A percentile compares a stretch with the other conserved stretches of the same genome.
phyloP scores from a whole-genome alignment of 2,888 invertebrate species.

The Zaprionus lineosus region DNA sequence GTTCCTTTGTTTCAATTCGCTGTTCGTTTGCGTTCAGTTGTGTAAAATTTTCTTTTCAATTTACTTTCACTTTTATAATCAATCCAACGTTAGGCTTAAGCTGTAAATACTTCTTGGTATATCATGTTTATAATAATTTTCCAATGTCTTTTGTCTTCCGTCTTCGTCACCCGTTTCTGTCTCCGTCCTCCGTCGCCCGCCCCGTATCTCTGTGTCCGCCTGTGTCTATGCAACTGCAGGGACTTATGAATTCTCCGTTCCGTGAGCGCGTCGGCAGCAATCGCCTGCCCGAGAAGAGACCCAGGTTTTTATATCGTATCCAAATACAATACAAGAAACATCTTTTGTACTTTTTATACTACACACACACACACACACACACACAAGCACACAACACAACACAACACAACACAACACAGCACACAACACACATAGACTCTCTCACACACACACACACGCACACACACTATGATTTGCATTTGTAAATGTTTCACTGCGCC shows the following conservation, averaged over 20 bases:
- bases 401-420: slow-evolving; percentile 12
- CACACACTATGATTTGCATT: slow-evolving; percentile 43
- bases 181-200: neutral
- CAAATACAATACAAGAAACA: slow-evolving; percentile 31
- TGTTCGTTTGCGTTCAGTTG: too few species aligned
- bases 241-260: slow-evolving; percentile 90
- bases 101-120: slow-evolving; percentile 1
- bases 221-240: slow-evolving; percentile 75
- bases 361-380: slow-evolving; percentile 21
- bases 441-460: slow-evolving; percentile 19
- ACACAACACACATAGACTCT: slow-evolving; percentile 5
- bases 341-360: too few species aligned
- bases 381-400: too few species aligned
- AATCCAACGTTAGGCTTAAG: slow-evolving; percentile 2
- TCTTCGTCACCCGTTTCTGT: slow-evolving; percentile 16
- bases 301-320: slow-evolving; percentile 86
- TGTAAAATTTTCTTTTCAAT: too few species aligned
- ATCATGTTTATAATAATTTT: slow-evolving; percentile 34
- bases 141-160: slow-evolving; percentile 42
- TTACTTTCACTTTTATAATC: slow-evolving; percentile 21
- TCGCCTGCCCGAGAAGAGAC: slow-evolving; percentile 91
- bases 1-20: slow-evolving; percentile 8
- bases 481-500: slow-evolving; percentile 39
- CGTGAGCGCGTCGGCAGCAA: slow-evolving; percentile 95
- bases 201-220: slow-evolving; percentile 20